Conservation (phyloP, 2,113 vertebrate species). For the Pachycephala philippinensis region DNA sequence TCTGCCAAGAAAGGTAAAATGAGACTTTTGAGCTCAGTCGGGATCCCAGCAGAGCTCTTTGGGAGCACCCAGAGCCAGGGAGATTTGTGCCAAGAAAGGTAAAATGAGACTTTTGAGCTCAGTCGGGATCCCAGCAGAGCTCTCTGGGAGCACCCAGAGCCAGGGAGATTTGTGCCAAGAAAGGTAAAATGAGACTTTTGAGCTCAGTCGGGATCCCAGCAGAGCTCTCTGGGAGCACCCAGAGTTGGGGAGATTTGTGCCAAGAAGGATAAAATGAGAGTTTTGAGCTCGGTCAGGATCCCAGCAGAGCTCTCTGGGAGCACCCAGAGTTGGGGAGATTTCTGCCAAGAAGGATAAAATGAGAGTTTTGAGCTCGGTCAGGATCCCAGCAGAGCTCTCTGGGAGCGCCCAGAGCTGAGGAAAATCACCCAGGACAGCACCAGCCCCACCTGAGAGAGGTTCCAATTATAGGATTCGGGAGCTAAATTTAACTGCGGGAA, state of each 20-base stretch:
- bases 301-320: not conserved
- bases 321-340: too few species aligned
- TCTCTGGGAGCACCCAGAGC: not conserved
- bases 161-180: too few species aligned
- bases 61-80: not conserved
- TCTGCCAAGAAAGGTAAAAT: accelerated
- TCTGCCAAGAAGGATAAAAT: too few species aligned
- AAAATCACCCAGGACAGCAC: not conserved
- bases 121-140: not conserved
- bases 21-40: not conserved
- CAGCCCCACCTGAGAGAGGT: not conserved
- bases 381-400: not conserved
- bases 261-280: too few species aligned
- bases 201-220: not conserved
- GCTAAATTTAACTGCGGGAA: not conserved
- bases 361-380: not conserved
- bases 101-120: not conserved
- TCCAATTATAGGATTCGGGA: not conserved
- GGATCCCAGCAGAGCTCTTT: not conserved
- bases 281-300: not conserved
- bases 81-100: too few species aligned
- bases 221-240: not conserved
- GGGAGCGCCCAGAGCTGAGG: not conserved
- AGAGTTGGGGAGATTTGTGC: too few species aligned
- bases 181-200: accelerated